A percentile compares a stretch with the other conserved stretches of the same genome.
phyloP scores from a whole-genome alignment of 2,888 invertebrate species.

The Melitaea athalia region DNA sequence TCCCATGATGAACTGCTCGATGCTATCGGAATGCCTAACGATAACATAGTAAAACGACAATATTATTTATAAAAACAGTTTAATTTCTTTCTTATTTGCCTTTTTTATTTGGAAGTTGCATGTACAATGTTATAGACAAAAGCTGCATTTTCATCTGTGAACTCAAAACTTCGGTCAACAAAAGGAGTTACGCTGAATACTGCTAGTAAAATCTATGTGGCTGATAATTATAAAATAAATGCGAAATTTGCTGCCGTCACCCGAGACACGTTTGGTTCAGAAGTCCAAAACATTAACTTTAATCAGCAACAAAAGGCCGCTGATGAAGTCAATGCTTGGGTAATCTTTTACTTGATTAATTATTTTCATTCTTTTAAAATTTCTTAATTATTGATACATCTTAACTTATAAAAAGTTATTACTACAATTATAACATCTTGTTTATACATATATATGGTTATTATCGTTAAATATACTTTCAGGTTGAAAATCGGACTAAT shows the following conservation, averaged over 20 bases:
- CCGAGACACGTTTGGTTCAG: slow-evolving; percentile 82
- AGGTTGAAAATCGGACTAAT: slow-evolving; percentile 74
- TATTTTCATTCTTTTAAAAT: background rate
- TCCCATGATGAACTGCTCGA: slow-evolving; percentile 57
- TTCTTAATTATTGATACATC: too few species aligned
- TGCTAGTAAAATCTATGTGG: slow-evolving; percentile 87
- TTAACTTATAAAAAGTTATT: too few species aligned
- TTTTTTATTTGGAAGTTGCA: too few species aligned
- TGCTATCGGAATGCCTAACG: slow-evolving; percentile 10
- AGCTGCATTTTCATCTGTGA: slow-evolving; percentile 52
- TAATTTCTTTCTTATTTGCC: too few species aligned
- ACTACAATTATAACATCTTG: too few species aligned
- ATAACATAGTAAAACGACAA: slow-evolving; percentile 19
- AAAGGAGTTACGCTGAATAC: slow-evolving; percentile 81
- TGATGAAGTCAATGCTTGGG: slow-evolving; percentile 89
- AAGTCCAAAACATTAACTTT: slow-evolving; percentile 85
- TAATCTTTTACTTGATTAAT: slow-evolving; percentile 41
- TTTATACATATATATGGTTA: too few species aligned
- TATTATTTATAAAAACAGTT: background rate
- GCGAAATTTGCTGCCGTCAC: slow-evolving; percentile 79
- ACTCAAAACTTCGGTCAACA: slow-evolving; percentile 49
- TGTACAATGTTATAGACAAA: slow-evolving; percentile 53
- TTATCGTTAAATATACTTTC: slow-evolving; percentile 30
- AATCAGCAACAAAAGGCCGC: slow-evolving; percentile 64
- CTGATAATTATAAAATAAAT: slow-evolving; percentile 72